These are phyloP conservation scores for Pristionchus arcanus DNA, from an alignment of 2,888 invertebrate genomes.

Conservation along the genomic window DNA sequence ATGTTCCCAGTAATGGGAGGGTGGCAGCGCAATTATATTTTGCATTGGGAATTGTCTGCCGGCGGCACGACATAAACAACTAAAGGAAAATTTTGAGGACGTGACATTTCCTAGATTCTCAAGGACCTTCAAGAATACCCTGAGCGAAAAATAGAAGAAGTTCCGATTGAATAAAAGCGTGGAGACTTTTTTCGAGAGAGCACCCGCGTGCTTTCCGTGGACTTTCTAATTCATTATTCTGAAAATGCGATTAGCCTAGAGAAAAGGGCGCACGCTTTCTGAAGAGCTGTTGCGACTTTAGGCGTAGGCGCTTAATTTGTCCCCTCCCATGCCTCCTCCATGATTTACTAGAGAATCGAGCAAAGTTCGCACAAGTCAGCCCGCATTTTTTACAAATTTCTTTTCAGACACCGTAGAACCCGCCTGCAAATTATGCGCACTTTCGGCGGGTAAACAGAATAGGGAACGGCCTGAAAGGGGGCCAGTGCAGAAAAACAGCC, in stretches of 20 bases:
- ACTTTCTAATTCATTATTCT: background rate
- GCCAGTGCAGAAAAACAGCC: background rate
- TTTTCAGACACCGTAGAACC: background rate
- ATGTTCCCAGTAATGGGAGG: background rate
- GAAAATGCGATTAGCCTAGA: background rate
- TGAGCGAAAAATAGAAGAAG: no score
- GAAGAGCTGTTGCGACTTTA: background rate
- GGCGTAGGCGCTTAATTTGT: conserved; percentile 3
- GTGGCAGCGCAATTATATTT: background rate
- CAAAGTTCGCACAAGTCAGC: background rate
- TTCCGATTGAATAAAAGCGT: background rate
- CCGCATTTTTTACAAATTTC: background rate
- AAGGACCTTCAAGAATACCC: no score
- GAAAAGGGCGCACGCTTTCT: conserved; percentile 1
- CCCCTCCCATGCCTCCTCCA: background rate
- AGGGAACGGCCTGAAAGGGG: background rate
- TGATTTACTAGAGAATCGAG: background rate
- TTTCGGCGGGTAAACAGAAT: background rate
- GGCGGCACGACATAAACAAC: background rate
- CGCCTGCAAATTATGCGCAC: background rate
- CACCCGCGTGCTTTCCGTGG: background rate
- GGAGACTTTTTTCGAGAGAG: background rate
- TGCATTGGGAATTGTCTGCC: background rate
- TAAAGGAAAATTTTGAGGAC: background rate
- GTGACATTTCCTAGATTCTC: background rate